Evolutionary conservation across 2,888 invertebrate species (phyloP).

Genomic region (Antheraea yamamai): DNA sequence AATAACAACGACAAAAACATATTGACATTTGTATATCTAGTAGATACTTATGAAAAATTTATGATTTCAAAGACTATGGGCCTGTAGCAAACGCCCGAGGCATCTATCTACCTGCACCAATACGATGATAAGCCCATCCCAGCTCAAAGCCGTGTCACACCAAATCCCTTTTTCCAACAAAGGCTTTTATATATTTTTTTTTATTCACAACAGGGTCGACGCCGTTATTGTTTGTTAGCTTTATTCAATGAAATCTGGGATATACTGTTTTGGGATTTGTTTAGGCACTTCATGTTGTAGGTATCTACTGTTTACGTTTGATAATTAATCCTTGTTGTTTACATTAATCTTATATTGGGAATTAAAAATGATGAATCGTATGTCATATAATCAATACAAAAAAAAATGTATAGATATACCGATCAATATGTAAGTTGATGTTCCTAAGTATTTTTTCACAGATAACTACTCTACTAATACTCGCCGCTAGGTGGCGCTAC

Average conservation of each 20-base stretch:
- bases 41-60: conserved; percentile 18
- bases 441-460: no score
- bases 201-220: conserved; percentile 45
- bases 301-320: conserved; percentile 18
- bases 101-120: conserved; percentile 44
- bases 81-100: conserved; percentile 14
- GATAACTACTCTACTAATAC: no score
- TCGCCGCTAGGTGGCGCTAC: no score
- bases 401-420: neutral
- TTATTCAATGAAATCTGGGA: conserved; percentile 27
- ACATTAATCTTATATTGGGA: neutral
- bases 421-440: neutral
- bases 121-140: conserved; percentile 58
- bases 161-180: conserved; percentile 61
- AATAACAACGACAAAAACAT: neutral
- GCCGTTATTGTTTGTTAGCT: conserved; percentile 34
- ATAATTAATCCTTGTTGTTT: conserved; percentile 20
- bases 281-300: conserved; percentile 7
- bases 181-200: conserved; percentile 52
- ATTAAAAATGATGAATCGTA: neutral
- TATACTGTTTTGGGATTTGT: conserved; percentile 25
- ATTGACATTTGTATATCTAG: neutral
- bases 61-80: conserved; percentile 20
- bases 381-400: neutral
- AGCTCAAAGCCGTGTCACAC: conserved; percentile 55